Evolutionary conservation across 2,888 invertebrate species (phyloP), one percentile per base, ranked within the genome.

Genomic region (Apotomis betuletana): DNA sequence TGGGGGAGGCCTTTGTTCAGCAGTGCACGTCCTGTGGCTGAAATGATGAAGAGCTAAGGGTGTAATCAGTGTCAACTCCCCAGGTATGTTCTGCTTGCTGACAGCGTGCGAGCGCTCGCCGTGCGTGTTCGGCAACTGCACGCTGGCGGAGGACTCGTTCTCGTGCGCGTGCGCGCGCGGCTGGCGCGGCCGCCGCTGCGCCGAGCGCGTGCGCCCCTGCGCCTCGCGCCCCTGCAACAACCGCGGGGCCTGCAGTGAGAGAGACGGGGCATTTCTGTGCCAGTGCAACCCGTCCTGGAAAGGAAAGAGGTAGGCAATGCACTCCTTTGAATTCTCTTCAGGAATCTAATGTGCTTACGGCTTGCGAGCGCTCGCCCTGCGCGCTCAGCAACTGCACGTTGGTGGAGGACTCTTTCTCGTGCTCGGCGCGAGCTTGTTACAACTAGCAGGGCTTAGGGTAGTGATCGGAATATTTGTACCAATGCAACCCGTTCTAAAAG

Each of bases 281-380:
- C 94, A 94, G 76, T 96, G 97, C 83, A 96, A 96, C 81, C 96
- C 96, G 0, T 96, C 96, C 89, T 96, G 95, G 95, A 95, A 95
- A 83, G 96, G 96, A 3, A 90, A 90, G 72, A 87, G 92, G 92
- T 91, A 67, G 59, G 74, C 49, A 49, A 10, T 49, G 49, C 9
- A 49, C 0, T 0, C 6, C 49, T 10, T 10, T 10, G 49, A 46
- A 2, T 46, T 49, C 1, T 27, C 2, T 27, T 27, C 27, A 27
- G 27, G 27, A 27, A 27, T 27, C 27, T n/a, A n/a, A n/a, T n/a
- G n/a, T n/a, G n/a, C n/a, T n/a, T n/a, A n/a, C n/a, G n/a, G n/a
- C n/a, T n/a, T n/a, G n/a, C n/a, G n/a, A n/a, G n/a, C n/a, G n/a
- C n/a, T n/a, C n/a, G n/a, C n/a, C n/a, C n/a, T n/a, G n/a, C n/a